phyloP scores from a whole-genome alignment of 2,113 vertebrate genomes.

The Protomyctophum bolini region DNA sequence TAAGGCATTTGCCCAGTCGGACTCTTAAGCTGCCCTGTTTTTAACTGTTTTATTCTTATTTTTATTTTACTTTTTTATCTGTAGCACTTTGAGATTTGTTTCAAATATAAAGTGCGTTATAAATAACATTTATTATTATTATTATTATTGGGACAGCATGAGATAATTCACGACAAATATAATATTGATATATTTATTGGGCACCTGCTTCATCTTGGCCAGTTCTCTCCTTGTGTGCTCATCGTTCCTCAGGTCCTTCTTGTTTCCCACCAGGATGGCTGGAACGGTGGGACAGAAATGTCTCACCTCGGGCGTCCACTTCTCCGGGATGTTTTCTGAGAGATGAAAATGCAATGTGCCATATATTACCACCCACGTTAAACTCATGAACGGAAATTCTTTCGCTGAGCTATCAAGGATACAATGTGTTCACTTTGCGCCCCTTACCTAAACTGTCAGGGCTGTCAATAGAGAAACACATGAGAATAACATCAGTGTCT shows the following conservation, averaged over 20 bases:
- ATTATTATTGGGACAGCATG: too few species aligned
- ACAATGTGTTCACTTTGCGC: neutral
- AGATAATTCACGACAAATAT: too few species aligned
- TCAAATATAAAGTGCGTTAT: too few species aligned
- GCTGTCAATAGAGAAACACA: conserved; percentile 99
- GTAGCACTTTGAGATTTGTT: too few species aligned
- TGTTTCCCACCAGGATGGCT: conserved; percentile 98
- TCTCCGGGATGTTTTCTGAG: conserved; percentile 97
- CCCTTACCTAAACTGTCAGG: conserved; percentile 92
- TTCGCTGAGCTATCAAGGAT: neutral
- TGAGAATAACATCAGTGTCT: conserved; percentile 96
- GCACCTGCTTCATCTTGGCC: conserved; percentile 98
- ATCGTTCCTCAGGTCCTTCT: conserved; percentile 95
- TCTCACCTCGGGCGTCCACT: conserved; percentile 98
- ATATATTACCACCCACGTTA: neutral
- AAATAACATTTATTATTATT: too few species aligned
- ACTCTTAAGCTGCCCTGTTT: too few species aligned
- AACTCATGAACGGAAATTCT: neutral
- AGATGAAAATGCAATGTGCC: conserved; percentile 22
- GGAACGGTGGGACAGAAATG: conserved; percentile 98
- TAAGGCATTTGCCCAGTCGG: too few species aligned
- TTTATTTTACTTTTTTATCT: too few species aligned
- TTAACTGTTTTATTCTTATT: too few species aligned
- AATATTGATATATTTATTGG: too few species aligned
- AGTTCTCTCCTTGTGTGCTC: conserved; percentile 93